Percentiles rank a stretch among this genome's conserved stretches.
Evolutionary conservation across 2,888 invertebrate genomes (phyloP).

Genomic region (Catocala fraxini): DNA sequence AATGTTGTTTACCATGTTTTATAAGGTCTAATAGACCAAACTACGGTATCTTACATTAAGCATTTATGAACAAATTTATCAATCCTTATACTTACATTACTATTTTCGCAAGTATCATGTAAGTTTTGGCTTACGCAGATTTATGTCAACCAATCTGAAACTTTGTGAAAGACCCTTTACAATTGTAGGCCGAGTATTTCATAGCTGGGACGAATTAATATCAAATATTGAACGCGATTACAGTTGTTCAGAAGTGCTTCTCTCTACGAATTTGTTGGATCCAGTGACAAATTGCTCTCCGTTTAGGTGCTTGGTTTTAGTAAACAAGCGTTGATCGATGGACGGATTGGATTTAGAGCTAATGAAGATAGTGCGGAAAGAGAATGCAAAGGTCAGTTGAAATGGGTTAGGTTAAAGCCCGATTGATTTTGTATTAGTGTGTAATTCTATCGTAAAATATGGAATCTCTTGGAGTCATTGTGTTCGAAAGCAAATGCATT

Average conservation of each 20-base stretch:
- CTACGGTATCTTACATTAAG: too few species aligned
- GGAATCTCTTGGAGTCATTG: too few species aligned
- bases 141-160: conserved; percentile 21
- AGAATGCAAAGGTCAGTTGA: conserved; percentile 23
- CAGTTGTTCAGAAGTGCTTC: conserved; percentile 12
- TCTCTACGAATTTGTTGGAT: conserved; percentile 29
- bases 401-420: conserved; percentile 26
- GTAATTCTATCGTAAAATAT: background rate
- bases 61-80: background rate
- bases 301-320: conserved; percentile 31
- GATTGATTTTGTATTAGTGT: conserved; percentile 28
- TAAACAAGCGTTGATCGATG: conserved; percentile 31
- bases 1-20: too few species aligned
- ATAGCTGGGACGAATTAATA: conserved; percentile 26
- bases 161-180: conserved; percentile 19
- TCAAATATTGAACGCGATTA: conserved; percentile 26
- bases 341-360: conserved; percentile 23
- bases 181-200: conserved; percentile 13
- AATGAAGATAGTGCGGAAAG: conserved; percentile 21
- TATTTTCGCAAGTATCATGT: conserved; percentile 5
- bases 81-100: conserved; percentile 1
- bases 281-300: conserved; percentile 27
- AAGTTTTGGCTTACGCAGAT: conserved; percentile 8
- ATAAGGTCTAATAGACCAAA: too few species aligned
- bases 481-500: too few species aligned